These are phyloP conservation scores for Operophtera brumata DNA, from an alignment of 2,888 invertebrate genomes.

Conservation along the genomic window DNA sequence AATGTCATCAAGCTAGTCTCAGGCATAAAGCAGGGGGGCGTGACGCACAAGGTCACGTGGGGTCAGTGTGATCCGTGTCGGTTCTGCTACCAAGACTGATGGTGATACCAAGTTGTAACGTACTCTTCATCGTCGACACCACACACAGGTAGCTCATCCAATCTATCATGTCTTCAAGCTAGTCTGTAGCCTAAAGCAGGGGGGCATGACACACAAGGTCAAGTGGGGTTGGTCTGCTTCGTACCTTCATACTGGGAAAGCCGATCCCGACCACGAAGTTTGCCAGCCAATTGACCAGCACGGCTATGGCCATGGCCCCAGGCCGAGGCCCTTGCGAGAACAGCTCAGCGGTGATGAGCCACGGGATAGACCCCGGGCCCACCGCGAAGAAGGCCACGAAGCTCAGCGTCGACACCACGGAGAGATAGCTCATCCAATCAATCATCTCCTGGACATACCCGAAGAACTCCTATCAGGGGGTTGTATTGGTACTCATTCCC, in stretches of 20 bases:
- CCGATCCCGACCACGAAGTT: constrained; percentile 97
- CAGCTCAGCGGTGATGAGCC: constrained; percentile 98
- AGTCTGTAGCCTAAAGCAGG: no score
- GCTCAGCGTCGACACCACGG: constrained; percentile 94
- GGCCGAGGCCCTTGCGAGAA: constrained; percentile 98
- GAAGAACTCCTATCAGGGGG: constrained; percentile 97
- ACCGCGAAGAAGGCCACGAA: constrained; percentile 99
- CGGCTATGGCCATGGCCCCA: constrained; percentile 98
- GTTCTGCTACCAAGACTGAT: no score
- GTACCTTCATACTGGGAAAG: constrained; percentile 96
- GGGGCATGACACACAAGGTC: no score
- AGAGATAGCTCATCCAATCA: constrained; percentile 98
- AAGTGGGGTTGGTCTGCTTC: no score
- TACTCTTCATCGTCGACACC: no score
- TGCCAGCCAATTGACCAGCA: constrained; percentile 98
- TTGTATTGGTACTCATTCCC: constrained; percentile 84
- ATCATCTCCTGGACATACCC: constrained; percentile 99
- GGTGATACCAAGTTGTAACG: no score
- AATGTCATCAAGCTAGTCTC: no score
- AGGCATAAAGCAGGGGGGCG: no score
- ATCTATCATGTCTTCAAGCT: no score
- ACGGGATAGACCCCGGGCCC: constrained; percentile 98
- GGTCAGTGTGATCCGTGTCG: no score
- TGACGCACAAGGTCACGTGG: no score
- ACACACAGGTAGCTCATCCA: no score